Base-by-base conservation (phyloP, 1,140 invertebrate species). In the Drusus annulatus region DNA sequence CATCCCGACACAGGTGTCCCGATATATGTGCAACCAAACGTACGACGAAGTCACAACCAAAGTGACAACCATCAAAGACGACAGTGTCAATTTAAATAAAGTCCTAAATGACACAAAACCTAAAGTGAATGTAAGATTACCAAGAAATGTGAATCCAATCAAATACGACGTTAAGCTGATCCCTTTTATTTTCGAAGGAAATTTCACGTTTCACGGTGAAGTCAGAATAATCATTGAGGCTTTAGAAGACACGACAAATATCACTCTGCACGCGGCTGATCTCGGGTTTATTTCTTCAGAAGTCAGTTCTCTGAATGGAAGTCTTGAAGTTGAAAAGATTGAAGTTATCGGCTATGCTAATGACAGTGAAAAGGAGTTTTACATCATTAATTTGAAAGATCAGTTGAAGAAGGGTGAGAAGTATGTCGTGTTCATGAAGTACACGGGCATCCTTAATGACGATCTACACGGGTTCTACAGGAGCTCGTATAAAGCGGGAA, bases 381-480 rank as follows among this genome's bases (percentile, higher is more conserved):
- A 95, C 79, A 92, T 95, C 25, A 89, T 97, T 23, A 87, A 91
- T 68, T 86, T 95, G 28, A 87, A 89, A 10, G 88, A 92, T 21
- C 84, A 89, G 19, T 86, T 97, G 31, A 86, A 88, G 56, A 87
- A 86, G 2, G 93, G 91, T 23, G 82, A 87, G 16, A 87, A 90
- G 76, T 97, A 97, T 85, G 87, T 92, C 16, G 85, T 97, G 58
- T 87, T 91, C 79, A 92, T 97, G 62, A 91, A 91, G 50, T 97
- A 93, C 84, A 88, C 90, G 1, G 95, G 95, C 3, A 87, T 92
- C 21, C 87, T 97, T 1, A 94, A 94, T 84, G 93, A 96, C 84
- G 92, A 94, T 80, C 87, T 97, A 36, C 93, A 95, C 84, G 97
- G 96, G 19, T 97, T 98, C 86, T 98, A 98, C 86, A 91, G 95